Base-by-base conservation (phyloP, 2,888 invertebrate species). In the Hecatera dysodea region DNA sequence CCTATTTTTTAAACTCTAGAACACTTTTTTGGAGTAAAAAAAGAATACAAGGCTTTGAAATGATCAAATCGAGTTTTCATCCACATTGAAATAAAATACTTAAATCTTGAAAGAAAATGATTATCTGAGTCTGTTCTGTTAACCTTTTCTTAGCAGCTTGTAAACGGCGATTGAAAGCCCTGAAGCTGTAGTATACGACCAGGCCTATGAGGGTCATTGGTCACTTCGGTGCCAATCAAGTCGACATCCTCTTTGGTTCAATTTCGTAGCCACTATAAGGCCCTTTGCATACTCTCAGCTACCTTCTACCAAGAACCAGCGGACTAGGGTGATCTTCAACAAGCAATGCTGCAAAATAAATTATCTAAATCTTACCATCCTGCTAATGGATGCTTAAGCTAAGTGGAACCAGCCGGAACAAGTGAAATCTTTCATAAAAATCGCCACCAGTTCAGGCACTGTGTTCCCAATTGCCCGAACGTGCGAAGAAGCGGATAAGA, bases 141-240 rank as follows among this genome's bases (percentile, higher is more conserved):
- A 2, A 15, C 4, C 2, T 19, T 42, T n/a, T 29, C 2, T 17
- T 39, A 7, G 8, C 2, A 44, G 15, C 9, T 52, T 42, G 24
- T 36, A 44, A 46, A 52, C 46, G 4, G 12, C 19, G 24, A 62
- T 59, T 62, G 46, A 59, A 57, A 77, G 42, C 24, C 12, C 67
- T 44, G 27, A 48, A 75, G 33, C 22, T 4, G 78, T 48, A 52
- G 27, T 53, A 19, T 24, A 6, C 17, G 17, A 39, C 11, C 15
- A 39, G 12, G 61, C 27, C n/a, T 44, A 55, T 50, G 55, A 67
- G 53, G 17, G 57, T 50, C 61, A 78, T 78, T 78, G 79, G 75
- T 80, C 69, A 80, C 75, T 69, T 78, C 39, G 22, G 36, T 73
- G 48, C 17, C 44, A 27, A 57, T 79, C 42, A 68, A 78, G 69